Evolutionary conservation across 2,888 invertebrate genomes (phyloP).

Genomic region (Celastrina argiolus): DNA sequence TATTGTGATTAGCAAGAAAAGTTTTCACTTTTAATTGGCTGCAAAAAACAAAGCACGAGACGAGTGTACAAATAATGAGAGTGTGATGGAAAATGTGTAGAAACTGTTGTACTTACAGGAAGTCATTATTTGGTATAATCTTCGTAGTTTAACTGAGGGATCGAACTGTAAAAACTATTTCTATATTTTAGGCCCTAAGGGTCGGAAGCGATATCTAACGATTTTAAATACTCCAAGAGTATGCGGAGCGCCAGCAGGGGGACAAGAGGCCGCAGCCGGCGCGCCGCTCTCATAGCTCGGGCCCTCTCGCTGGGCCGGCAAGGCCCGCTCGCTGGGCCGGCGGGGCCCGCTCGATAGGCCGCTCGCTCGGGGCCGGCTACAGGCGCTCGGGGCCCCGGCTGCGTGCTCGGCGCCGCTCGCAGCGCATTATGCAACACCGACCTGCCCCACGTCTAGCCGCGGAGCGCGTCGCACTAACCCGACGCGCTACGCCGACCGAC

Average conservation of each 20-base stretch:
- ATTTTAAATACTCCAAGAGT: constrained; percentile 65
- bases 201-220: constrained; percentile 49
- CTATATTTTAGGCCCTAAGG: constrained; percentile 35
- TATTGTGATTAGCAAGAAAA: neutral
- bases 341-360: constrained; percentile 33
- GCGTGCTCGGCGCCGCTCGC: constrained; percentile 53
- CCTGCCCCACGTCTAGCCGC: constrained; percentile 72
- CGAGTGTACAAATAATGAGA: neutral
- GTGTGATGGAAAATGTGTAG: constrained; percentile 2
- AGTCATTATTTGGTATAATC: constrained; percentile 12
- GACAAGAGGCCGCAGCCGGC: constrained; percentile 53
- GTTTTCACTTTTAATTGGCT: constrained; percentile 8
- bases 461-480: constrained; percentile 67
- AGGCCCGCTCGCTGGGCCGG: no score
- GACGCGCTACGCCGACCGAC: constrained; percentile 69
- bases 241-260: constrained; percentile 60
- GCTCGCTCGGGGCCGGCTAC: constrained; percentile 38
- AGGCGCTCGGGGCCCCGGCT: constrained; percentile 39
- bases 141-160: constrained; percentile 25
- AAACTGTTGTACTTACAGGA: constrained; percentile 12
- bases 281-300: constrained; percentile 41
- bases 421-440: constrained; percentile 69
- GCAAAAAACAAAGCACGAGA: neutral
- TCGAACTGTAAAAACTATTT: constrained; percentile 13
- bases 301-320: constrained; percentile 36